phyloP scores from a whole-genome alignment of 2,113 vertebrate species.

The Egretta garzetta region DNA sequence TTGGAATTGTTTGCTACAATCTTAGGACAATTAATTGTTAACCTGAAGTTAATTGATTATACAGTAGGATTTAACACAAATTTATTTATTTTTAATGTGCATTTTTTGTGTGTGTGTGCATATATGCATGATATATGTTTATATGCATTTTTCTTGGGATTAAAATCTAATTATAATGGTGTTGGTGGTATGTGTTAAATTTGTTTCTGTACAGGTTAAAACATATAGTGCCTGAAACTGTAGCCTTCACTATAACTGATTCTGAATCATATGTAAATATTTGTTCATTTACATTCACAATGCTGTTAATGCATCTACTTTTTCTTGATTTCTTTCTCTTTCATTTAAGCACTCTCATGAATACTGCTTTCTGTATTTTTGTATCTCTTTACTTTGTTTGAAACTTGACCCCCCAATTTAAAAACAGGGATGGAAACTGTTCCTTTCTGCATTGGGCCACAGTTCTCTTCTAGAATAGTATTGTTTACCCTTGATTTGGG shows the following conservation, averaged over 20 bases:
- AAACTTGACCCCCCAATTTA: background rate
- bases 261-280: background rate
- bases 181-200: background rate
- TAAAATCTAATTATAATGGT: background rate
- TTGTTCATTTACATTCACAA: background rate
- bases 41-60: background rate
- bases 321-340: background rate
- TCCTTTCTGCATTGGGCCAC: background rate
- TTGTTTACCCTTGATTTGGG: background rate
- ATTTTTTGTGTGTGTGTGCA: background rate
- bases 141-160: background rate
- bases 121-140: background rate
- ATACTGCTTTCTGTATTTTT: background rate
- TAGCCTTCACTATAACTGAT: background rate
- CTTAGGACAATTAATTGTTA: background rate
- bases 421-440: background rate
- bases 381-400: background rate
- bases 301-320: background rate
- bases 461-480: background rate
- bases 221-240: background rate
- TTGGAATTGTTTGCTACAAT: background rate
- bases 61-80: background rate
- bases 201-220: background rate
- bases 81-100: background rate
- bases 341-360: background rate